Conservation (phyloP, 2,113 vertebrate species). For the Dipodomys spectabilis region DNA sequence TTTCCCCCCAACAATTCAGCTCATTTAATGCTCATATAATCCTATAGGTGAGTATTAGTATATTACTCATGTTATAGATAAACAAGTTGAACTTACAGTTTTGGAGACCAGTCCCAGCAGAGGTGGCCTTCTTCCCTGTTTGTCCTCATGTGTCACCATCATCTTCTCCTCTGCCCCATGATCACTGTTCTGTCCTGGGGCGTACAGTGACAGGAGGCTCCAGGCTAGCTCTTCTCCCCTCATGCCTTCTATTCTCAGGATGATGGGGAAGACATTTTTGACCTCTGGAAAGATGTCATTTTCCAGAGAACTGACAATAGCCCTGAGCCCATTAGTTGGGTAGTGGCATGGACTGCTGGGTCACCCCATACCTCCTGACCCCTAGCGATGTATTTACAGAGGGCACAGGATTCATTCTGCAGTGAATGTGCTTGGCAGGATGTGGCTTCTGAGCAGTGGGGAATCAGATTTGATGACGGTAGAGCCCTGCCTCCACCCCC, state of each 20-base stretch:
- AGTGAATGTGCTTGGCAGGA: neutral
- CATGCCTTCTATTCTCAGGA: neutral
- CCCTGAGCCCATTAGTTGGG: conserved; percentile 7
- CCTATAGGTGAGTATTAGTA: neutral
- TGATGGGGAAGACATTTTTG: neutral
- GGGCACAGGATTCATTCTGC: neutral
- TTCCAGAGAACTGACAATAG: conserved; percentile 18
- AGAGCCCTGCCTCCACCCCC: neutral
- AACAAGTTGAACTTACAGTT: neutral
- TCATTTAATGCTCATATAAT: neutral
- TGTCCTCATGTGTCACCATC: neutral
- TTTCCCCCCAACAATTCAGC: neutral
- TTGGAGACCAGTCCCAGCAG: neutral
- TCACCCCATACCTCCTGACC: neutral
- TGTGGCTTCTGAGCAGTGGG: neutral
- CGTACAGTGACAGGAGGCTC: neutral
- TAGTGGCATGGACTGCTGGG: neutral
- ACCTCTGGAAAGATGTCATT: conserved; percentile 39
- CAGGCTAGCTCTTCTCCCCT: neutral
- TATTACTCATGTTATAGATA: neutral
- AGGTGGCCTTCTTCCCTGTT: neutral
- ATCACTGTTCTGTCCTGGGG: neutral
- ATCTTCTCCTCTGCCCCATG: neutral
- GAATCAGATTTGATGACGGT: neutral
- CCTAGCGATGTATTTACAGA: neutral